Evolutionary conservation across 2,113 vertebrate genomes (phyloP).

Genomic region (Nothoprocta pentlandii): DNA sequence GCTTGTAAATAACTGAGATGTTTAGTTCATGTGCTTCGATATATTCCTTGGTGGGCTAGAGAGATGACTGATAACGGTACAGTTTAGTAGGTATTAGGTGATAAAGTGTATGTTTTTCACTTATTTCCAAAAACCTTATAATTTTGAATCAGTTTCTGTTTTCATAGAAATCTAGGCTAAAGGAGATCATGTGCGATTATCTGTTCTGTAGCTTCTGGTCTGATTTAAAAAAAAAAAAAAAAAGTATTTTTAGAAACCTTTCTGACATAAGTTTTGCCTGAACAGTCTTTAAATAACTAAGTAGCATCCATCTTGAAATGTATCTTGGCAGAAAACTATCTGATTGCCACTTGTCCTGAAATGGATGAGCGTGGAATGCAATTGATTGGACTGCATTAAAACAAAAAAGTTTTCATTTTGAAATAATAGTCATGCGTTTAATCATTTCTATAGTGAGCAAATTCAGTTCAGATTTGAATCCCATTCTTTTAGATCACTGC

Average conservation of each 20-base stretch:
- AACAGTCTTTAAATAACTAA: background rate
- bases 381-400: background rate
- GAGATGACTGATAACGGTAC: fast-evolving
- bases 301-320: background rate
- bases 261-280: background rate
- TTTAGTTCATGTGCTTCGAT: background rate
- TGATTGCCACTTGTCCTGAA: background rate
- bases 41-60: background rate
- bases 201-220: background rate
- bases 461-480: background rate
- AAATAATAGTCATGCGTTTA: background rate
- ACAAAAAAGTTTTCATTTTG: background rate
- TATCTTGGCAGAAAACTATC: background rate
- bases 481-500: background rate
- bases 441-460: background rate
- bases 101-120: background rate
- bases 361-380: background rate
- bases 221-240: background rate
- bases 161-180: background rate
- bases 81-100: background rate
- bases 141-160: background rate
- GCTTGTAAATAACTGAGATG: background rate
- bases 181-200: background rate
- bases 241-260: background rate
- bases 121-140: background rate